phyloP scores from a whole-genome alignment of 1,140 invertebrate species.

The Epicauta chinensis region DNA sequence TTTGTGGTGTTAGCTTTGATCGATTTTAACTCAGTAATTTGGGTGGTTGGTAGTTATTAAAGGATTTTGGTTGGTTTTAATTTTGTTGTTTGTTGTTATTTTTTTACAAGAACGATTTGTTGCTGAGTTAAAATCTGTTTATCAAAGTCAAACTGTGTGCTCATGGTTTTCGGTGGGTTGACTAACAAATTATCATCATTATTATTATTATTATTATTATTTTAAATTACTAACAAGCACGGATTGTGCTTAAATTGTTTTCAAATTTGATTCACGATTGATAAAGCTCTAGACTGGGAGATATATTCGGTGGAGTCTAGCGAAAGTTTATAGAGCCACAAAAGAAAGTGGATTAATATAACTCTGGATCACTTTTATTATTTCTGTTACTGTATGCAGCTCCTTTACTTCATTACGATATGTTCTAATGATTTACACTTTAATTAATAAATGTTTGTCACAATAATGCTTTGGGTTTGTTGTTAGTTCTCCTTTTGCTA shows the following conservation, averaged over 20 bases:
- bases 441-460: conserved; percentile 45
- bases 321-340: conserved; percentile 21
- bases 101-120: neutral
- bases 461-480: conserved; percentile 45
- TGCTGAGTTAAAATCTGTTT: neutral
- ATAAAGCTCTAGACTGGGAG: no score
- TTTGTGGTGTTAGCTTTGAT: conserved; percentile 17
- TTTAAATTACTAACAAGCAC: no score
- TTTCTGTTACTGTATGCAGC: conserved; percentile 40
- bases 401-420: conserved; percentile 37
- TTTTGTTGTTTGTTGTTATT: neutral
- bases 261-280: no score
- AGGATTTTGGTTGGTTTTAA: neutral
- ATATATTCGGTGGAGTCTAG: conserved; percentile 23
- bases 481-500: conserved; percentile 38
- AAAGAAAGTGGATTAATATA: conserved; percentile 23
- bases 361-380: conserved; percentile 25
- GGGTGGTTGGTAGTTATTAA: conserved; percentile 12
- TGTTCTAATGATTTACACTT: conserved; percentile 43
- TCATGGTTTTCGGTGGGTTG: no score
- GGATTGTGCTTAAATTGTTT: no score
- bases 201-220: no score
- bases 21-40: conserved; percentile 4
- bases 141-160: no score
- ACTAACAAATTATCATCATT: no score